A percentile compares a stretch with the other conserved stretches of the same genome.
phyloP scores from a whole-genome alignment of 2,797 vertebrate species.

The Hoplostethus atlanticus region DNA sequence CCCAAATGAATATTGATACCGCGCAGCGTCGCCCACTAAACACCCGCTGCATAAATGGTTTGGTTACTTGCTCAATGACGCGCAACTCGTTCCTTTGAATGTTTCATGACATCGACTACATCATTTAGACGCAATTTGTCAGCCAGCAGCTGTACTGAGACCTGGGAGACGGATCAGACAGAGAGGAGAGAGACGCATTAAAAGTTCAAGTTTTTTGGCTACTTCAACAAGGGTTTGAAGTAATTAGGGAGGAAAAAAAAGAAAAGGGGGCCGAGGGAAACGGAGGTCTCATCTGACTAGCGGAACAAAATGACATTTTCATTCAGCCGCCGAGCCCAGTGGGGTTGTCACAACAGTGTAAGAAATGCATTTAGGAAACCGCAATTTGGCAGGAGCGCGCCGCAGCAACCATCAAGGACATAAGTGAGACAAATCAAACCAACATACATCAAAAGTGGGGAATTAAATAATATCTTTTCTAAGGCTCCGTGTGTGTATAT shows the following conservation, averaged over 20 bases:
- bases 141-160: conserved; percentile 70
- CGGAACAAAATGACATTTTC: conserved; percentile 34
- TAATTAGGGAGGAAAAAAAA: conserved; percentile 38
- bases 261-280: not conserved
- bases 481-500: conserved; percentile 49
- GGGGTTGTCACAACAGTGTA: not conserved
- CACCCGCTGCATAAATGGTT: conserved; percentile 61
- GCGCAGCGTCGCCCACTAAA: conserved; percentile 47
- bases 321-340: not conserved
- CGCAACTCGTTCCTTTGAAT: conserved; percentile 71
- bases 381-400: conserved; percentile 2
- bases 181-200: conserved; percentile 49
- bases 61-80: conserved; percentile 63
- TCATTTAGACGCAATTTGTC: conserved; percentile 81
- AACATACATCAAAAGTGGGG: conserved; percentile 29
- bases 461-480: conserved; percentile 50
- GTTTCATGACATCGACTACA: conserved; percentile 79
- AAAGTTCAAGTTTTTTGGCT: conserved; percentile 66
- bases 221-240: conserved; percentile 49
- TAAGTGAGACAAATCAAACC: conserved; percentile 48
- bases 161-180: conserved; percentile 42
- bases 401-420: conserved; percentile 2
- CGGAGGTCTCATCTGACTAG: conserved; percentile 37
- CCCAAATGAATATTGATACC: conserved; percentile 71
- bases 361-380: conserved; percentile 2